Percentiles rank a stretch among this genome's conserved stretches.
Evolutionary conservation across 2,888 invertebrate species (phyloP).

Genomic region (Oscheius sp.): DNA sequence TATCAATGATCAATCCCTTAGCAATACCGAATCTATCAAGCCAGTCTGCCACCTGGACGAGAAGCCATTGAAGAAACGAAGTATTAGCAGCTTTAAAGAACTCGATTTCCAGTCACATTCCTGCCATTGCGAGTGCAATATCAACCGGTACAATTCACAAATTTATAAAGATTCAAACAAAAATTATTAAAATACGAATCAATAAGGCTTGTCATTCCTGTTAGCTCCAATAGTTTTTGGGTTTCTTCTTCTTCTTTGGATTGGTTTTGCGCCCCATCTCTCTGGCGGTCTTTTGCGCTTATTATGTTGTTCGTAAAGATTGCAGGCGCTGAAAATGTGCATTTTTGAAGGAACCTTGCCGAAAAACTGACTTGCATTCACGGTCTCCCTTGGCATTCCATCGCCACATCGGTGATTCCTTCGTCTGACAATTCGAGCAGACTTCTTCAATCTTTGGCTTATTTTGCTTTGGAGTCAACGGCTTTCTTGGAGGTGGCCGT

Average conservation of each 20-base stretch:
- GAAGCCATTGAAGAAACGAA: background rate
- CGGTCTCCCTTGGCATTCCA: slow-evolving; percentile 4
- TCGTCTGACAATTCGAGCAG: slow-evolving; percentile 1
- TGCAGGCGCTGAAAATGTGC: slow-evolving; percentile 3
- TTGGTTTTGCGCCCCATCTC: background rate
- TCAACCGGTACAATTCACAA: no score
- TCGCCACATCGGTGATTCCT: slow-evolving; percentile 3
- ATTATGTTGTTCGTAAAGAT: background rate
- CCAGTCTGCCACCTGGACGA: background rate
- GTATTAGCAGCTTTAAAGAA: background rate
- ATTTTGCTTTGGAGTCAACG: background rate
- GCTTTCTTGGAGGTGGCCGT: background rate
- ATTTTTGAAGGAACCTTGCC: background rate
- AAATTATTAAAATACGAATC: background rate
- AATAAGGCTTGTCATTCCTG: background rate
- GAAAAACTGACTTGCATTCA: slow-evolving; percentile 14
- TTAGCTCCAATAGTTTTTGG: background rate
- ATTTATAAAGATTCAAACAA: no score
- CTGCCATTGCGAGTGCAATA: slow-evolving; percentile 10
- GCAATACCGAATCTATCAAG: slow-evolving; percentile 15
- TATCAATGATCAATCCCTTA: background rate
- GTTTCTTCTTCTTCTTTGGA: background rate
- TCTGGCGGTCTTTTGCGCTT: background rate
- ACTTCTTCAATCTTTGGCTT: background rate
- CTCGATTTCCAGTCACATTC: slow-evolving; percentile 8